Percentiles rank a stretch among this genome's conserved stretches.
Conservation (phyloP, 2,113 vertebrate species). For the Rhagologus leucostigma region DNA sequence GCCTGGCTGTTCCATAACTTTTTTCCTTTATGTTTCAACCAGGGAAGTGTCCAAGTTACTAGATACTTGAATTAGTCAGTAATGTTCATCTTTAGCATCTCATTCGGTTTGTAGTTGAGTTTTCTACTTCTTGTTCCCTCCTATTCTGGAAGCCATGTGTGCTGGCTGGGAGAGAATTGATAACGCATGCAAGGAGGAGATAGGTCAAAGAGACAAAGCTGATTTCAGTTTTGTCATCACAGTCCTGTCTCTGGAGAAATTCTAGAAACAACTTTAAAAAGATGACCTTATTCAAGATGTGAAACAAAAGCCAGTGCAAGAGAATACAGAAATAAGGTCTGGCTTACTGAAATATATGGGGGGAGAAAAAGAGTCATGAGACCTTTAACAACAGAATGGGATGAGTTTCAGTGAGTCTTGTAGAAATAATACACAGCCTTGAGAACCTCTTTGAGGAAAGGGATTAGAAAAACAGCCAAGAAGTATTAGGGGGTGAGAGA, state of each 20-base stretch:
- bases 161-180: not conserved
- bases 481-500: not conserved
- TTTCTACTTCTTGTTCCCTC: not conserved
- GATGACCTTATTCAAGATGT: not conserved
- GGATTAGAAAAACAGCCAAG: not conserved
- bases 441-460: not conserved
- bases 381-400: slow-evolving; percentile 4
- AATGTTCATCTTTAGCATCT: not conserved
- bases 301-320: slow-evolving; percentile 33
- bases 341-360: not conserved
- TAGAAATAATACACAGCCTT: not conserved
- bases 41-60: not conserved
- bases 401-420: not conserved
- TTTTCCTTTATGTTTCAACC: slow-evolving; percentile 34
- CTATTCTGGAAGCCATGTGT: slow-evolving; percentile 18
- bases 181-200: not conserved
- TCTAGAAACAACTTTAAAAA: slow-evolving; percentile 46
- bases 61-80: not conserved
- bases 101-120: not conserved
- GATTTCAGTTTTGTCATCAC: not conserved
- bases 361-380: not conserved
- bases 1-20: not conserved
- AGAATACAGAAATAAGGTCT: slow-evolving; percentile 3
- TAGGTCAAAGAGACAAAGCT: not conserved
- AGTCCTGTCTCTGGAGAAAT: slow-evolving; percentile 11